phyloP scores from a whole-genome alignment of 1,140 invertebrate species.

The Akabosia matsudoensis region DNA sequence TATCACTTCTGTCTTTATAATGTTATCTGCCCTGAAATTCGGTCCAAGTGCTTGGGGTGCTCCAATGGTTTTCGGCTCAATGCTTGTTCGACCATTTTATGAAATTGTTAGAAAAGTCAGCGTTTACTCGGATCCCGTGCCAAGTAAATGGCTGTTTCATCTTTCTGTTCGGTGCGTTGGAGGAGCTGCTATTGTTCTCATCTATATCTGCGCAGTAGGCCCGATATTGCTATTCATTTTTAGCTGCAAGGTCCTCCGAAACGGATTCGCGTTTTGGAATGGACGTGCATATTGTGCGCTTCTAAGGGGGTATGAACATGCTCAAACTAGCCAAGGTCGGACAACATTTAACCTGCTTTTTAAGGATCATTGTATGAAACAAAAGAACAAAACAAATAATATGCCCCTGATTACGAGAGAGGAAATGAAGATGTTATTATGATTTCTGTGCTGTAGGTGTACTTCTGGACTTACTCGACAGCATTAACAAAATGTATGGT shows the following conservation, averaged over 20 bases:
- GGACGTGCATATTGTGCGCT: conserved; percentile 32
- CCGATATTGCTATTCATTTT: conserved; percentile 35
- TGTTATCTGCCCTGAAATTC: neutral
- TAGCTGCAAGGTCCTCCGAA: conserved; percentile 34
- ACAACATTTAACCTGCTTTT: conserved; percentile 32
- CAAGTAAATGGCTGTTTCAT: neutral
- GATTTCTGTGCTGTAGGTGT: neutral
- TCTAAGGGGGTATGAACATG: conserved; percentile 27
- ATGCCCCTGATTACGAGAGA: neutral
- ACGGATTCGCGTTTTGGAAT: conserved; percentile 39
- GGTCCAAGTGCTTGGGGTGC: neutral
- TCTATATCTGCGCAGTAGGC: conserved; percentile 28
- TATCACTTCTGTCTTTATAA: neutral
- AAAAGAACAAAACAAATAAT: conserved; percentile 16
- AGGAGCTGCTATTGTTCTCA: conserved; percentile 5
- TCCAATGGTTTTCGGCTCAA: neutral
- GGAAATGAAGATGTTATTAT: neutral
- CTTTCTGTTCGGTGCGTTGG: neutral
- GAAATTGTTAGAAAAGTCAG: neutral
- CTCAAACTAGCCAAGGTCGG: conserved; percentile 26
- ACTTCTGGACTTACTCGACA: conserved; percentile 42
- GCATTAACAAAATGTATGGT: conserved; percentile 34
- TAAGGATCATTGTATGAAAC: conserved; percentile 22
- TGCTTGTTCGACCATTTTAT: conserved; percentile 3
- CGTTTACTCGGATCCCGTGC: neutral